Evolutionary conservation across 1,140 invertebrate genomes (phyloP).

Genomic region (Hirudo medicinalis): DNA sequence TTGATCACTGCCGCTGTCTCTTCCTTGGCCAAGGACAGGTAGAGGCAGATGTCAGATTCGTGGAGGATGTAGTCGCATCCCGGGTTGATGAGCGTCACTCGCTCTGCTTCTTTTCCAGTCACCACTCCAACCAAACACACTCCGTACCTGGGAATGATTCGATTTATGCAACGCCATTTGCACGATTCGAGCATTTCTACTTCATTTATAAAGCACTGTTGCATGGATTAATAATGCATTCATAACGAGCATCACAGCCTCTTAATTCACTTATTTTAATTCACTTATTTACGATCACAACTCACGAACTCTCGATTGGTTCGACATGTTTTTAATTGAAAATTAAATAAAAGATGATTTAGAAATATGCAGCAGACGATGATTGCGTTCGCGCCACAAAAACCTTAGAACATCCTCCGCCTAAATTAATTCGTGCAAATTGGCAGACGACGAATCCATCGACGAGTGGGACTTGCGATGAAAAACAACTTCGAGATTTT

Average conservation of each 20-base stretch:
- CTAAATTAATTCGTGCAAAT: background rate
- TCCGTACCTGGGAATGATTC: slow-evolving; percentile 57
- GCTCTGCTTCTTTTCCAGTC: slow-evolving; percentile 73
- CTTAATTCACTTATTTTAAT: too few species aligned
- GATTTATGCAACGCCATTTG: background rate
- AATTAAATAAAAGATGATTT: too few species aligned
- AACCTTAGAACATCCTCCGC: background rate
- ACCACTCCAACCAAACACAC: slow-evolving; percentile 80
- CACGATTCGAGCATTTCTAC: background rate
- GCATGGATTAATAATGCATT: too few species aligned
- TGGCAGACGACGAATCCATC: too few species aligned
- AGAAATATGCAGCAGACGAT: too few species aligned
- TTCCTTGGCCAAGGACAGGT: slow-evolving; percentile 88
- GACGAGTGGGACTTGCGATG: too few species aligned
- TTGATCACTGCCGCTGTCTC: slow-evolving; percentile 52
- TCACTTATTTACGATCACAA: too few species aligned
- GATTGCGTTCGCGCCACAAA: background rate
- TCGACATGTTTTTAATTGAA: too few species aligned
- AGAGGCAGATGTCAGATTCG: slow-evolving; percentile 76
- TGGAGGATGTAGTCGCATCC: slow-evolving; percentile 95
- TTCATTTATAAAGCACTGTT: too few species aligned
- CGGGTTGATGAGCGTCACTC: slow-evolving; percentile 82
- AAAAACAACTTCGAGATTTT: background rate
- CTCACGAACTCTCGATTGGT: too few species aligned
- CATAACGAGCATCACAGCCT: too few species aligned